These are phyloP conservation scores for Palloptera scutellata DNA, from an alignment of 2,888 invertebrate species.

Conservation along the genomic window DNA sequence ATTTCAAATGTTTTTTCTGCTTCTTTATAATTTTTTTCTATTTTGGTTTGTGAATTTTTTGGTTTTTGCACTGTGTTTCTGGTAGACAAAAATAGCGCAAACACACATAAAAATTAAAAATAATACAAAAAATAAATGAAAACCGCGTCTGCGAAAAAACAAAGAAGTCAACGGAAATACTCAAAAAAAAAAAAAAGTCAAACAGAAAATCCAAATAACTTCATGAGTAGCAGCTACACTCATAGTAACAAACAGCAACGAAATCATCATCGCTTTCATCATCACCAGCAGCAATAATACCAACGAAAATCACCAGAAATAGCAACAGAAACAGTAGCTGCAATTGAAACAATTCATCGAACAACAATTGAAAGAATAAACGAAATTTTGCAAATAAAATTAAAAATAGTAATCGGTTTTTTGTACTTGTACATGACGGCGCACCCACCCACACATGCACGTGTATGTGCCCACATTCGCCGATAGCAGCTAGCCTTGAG, in stretches of 20 bases:
- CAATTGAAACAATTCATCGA: neutral
- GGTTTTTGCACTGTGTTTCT: constrained; percentile 9
- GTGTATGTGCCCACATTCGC: neutral
- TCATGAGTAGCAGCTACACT: constrained; percentile 36
- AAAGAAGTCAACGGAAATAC: constrained; percentile 25
- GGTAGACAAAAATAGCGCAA: constrained; percentile 31
- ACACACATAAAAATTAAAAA: constrained; percentile 37
- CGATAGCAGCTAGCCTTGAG: constrained; percentile 10
- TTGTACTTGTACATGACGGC: neutral
- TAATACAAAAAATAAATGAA: neutral
- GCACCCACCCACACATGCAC: constrained; percentile 18
- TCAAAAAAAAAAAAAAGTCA: constrained; percentile 26
- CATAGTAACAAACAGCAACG: constrained; percentile 26
- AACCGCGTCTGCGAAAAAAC: constrained; percentile 28
- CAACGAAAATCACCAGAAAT: neutral
- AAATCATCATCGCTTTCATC: neutral
- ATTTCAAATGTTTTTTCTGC: constrained; percentile 48
- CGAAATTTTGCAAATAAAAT: too few relatives aligned
- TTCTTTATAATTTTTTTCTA: constrained; percentile 28
- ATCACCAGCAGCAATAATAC: neutral
- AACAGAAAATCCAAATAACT: neutral
- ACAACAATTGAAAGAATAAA: neutral
- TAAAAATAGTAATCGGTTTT: too few relatives aligned
- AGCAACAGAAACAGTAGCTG: constrained; percentile 2
- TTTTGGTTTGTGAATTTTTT: constrained; percentile 22